These are phyloP conservation scores for Apis cerana DNA, from an alignment of 1,140 invertebrate genomes.

Conservation along the genomic window DNA sequence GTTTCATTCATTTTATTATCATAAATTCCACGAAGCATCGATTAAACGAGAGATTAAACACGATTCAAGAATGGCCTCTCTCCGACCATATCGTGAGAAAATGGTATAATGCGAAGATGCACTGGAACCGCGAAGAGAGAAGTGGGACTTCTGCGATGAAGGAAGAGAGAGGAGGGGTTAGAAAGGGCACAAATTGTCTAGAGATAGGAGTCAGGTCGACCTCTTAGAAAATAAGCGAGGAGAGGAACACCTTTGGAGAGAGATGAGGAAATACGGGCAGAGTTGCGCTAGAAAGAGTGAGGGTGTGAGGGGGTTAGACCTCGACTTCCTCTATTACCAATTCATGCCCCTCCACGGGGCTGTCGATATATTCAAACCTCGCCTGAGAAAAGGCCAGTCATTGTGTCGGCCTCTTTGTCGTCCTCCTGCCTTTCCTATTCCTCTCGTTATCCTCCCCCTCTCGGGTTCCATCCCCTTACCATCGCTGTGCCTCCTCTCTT, in stretches of 20 bases:
- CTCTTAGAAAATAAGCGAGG: slow-evolving; percentile 62
- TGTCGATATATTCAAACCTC: slow-evolving; percentile 69
- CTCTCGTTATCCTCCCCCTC: slow-evolving; percentile 62
- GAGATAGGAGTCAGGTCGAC: slow-evolving; percentile 61
- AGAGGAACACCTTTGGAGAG: slow-evolving; percentile 8
- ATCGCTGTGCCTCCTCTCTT: slow-evolving; percentile 37
- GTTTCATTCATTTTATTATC: slow-evolving; percentile 12
- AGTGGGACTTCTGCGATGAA: slow-evolving; percentile 21
- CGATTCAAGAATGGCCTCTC: slow-evolving; percentile 39
- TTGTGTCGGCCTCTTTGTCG: slow-evolving; percentile 69
- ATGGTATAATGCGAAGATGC: slow-evolving; percentile 35
- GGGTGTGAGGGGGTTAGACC: slow-evolving; percentile 29
- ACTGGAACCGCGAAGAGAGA: slow-evolving; percentile 18
- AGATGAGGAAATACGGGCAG: slow-evolving; percentile 3
- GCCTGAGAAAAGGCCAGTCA: slow-evolving; percentile 67
- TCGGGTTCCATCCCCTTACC: not conserved
- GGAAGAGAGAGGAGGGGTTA: no score
- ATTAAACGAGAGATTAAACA: slow-evolving; percentile 56
- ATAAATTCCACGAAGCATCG: slow-evolving; percentile 39
- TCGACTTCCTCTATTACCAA: slow-evolving; percentile 71
- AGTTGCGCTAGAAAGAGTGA: not conserved
- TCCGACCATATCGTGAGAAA: slow-evolving; percentile 54
- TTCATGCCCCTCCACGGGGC: slow-evolving; percentile 63
- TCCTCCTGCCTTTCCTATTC: slow-evolving; percentile 55
- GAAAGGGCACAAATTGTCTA: slow-evolving; percentile 61